Evolutionary conservation across 2,888 invertebrate species (phyloP), one percentile per base, ranked within the genome.

Genomic region (Helicoverpa assulta): DNA sequence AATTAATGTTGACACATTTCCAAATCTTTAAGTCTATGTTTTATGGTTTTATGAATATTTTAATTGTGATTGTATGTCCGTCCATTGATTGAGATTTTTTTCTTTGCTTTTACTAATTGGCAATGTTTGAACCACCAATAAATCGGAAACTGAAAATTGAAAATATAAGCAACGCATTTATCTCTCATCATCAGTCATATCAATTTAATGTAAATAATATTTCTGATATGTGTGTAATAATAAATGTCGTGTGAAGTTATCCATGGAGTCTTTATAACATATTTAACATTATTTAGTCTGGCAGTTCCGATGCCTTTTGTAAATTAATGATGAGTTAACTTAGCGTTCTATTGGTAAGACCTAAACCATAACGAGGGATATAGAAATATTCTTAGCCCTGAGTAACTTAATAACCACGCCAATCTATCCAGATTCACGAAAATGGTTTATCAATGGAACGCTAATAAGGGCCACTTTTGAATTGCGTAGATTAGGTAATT

Each of bases 11-110:
- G 54, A 37, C 26, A 33, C 33, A 3, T 61, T 61, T 55, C 43
- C 51, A 53, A 29, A 6, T 56, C n/a, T 67, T 67, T 6, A 58
- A 40, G 26, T 51, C n/a, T 53, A 10, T 50, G 29, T 57, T 76
- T 43, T 58, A 61, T 70, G 65, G 6, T 70, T 83, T 73, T 40
- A 60, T 72, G 18, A 60, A 57, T 74, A 67, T 73, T 81, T 79
- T 82, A 53, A 70, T 82, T 73, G 84, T 85, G 86, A 85, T 85
- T 84, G 51, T 75, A 63, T 71, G 73, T 85, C 86, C 85, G 85
- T 85, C 85, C 86, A 86, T 79, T 79, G 67, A 63, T 82, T 84
- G 73, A 79, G 68, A 71, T 78, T 77, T 53, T 29, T 50, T 70
- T 69, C 70, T 58, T 74, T 76, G 55, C 70, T 65, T 63, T 72